Evolutionary conservation across 2,113 vertebrate species (phyloP), one percentile per base, ranked within the genome.

Genomic region (Nesogale talazaci): DNA sequence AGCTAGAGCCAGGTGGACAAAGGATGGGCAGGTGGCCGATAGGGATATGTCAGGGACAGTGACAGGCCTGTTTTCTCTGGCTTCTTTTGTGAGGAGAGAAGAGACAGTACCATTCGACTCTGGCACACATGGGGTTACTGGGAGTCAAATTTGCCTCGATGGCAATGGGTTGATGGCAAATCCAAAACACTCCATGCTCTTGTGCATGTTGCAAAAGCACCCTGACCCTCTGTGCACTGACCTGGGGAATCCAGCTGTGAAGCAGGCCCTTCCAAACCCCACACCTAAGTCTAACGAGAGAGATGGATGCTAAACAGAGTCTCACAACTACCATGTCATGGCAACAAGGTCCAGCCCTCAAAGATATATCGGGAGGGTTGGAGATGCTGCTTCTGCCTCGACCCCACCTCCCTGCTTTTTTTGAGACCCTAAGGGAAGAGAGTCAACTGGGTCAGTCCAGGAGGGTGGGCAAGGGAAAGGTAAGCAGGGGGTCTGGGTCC

Each of bases 301-400:
- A 70, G 46, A 11, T 20, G 19, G 17, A 5, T 22, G 0, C 12
- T 3, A 2, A 72, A 22, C 36, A 2, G 11, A 2, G 16, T 3
- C 9, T 8, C 61, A 38, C 31, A 14, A 6, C 4, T 2, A n/a
- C n/a, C 27, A 10, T 8, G 14, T 23, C n/a, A 2, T 4, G 56
- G 72, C 75, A 2, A 11, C 0, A 3, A 22, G 17, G 74, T 0
- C 46, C 5, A 0, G 7, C 25, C n/a, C 3, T 16, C 0, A 2
- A 4, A 15, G 72, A 38, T 0, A 1, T 40, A 22, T 38, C 38
- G 22, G 38, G 72, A 40, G 20, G 12, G 74, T 14, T 76, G 74
- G 38, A 76, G 25, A 42, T 27, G 74, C 10, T 16, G 40, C 59
- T 61, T 23, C 46, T 52, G 46, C 9, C 14, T 52, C 14, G 4